Conservation (phyloP, 2,888 invertebrate species). For the Oscheius sp. region DNA sequence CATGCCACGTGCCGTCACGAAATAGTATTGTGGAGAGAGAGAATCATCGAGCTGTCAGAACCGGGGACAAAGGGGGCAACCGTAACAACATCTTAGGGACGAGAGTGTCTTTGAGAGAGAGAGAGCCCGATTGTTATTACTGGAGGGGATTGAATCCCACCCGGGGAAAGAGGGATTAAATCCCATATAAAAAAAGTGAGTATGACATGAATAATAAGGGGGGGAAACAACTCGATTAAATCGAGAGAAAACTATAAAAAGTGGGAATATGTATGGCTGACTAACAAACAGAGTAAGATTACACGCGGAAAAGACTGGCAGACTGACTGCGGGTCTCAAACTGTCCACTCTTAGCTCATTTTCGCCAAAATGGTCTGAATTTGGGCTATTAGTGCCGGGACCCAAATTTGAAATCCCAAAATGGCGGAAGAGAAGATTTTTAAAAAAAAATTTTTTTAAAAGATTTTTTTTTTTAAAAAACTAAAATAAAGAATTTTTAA, state of each 20-base stretch:
- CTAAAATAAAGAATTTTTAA: no score
- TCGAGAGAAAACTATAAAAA: neutral
- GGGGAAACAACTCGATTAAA: neutral
- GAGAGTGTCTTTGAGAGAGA: slow-evolving; percentile 10
- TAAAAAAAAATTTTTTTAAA: no score
- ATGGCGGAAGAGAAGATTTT: no score
- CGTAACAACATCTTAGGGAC: slow-evolving; percentile 26
- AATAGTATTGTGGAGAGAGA: neutral
- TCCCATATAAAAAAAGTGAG: neutral
- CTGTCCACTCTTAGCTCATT: no score
- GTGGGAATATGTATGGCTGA: neutral
- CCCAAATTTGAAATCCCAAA: no score
- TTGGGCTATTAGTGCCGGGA: no score
- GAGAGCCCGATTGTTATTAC: slow-evolving; percentile 1
- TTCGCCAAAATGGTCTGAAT: no score
- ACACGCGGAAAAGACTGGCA: neutral
- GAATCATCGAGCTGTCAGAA: slow-evolving; percentile 29
- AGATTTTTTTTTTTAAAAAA: no score
- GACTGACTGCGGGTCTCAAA: no score
- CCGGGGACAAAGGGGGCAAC: slow-evolving; percentile 13
- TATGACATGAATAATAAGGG: neutral
- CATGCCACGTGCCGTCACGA: slow-evolving; percentile 8
- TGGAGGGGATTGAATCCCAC: slow-evolving; percentile 18
- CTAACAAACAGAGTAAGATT: neutral
- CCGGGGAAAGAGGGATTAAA: slow-evolving; percentile 17